Evolutionary conservation across 2,113 vertebrate genomes (phyloP), one percentile per base, ranked within the genome.

Genomic region (Neotoma lepida): DNA sequence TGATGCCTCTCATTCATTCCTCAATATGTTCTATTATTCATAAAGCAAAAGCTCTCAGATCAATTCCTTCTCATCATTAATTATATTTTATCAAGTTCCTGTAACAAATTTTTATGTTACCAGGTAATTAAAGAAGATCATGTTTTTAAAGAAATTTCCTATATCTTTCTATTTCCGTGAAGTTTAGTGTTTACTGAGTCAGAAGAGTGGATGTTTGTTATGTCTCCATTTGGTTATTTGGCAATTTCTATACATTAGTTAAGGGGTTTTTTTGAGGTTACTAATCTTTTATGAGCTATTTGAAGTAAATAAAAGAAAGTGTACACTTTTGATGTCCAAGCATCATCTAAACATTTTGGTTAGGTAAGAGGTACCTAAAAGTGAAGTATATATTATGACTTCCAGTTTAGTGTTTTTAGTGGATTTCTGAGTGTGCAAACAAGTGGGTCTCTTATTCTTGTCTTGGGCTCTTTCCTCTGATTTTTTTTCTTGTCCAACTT

Each of bases 191-290:
- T 58, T 91, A 85, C n/a, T 76, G 70, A 82, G 35, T 44, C 9
- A 73, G 73, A 85, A 81, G 10, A 88, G 5, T 20, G 15, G 4
- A 87, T 68, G 58, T 66, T 93, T 81, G 24, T 39, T 49, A 73
- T 39, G 30, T 22, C 66, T 89, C n/a, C 3, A 28, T 7, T 78
- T 88, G 63, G n/a, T 41, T 68, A 64, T 58, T 92, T 49, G 7
- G 35, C 88, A 9, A 95, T 44, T 93, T 91, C 9, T 71, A 54
- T 41, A 41, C 49, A 71, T 41, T 96, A 78, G 39, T n/a, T 89
- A 82, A 35, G 0, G 6, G 86, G 89, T 41, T 61, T 4, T 8
- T 91, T 49, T 95, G 80, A 70, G 30, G 2, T 4, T 77, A 22
- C 2, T 86, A 6, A 54, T 24, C 6, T 49, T 94, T 64, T 89